Conservation (phyloP, 2,113 vertebrate genomes). For the rabbit (Oryctolagus cuniculus) region mOryCun1.1 NC_091438.1:97621501-97622000, state of each 20-base stretch:
- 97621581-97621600: background rate
- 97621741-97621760: background rate
- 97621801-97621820: background rate
- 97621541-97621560: background rate
- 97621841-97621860: background rate
- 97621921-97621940: background rate
- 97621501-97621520: background rate
- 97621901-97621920: background rate
- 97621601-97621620: background rate
- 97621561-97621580: background rate
- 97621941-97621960: background rate
- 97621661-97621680: background rate
- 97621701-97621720: background rate
- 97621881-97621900: background rate
- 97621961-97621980: background rate
- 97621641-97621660: background rate
- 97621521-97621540: background rate
- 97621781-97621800: background rate
- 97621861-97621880: background rate
- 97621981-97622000: background rate
- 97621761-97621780: background rate
- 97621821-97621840: background rate
- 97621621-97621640: background rate
- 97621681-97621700: background rate
- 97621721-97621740: background rate